Evolutionary conservation across 2,113 vertebrate genomes (phyloP).

Genomic region (Tachysurus vachellii): DNA sequence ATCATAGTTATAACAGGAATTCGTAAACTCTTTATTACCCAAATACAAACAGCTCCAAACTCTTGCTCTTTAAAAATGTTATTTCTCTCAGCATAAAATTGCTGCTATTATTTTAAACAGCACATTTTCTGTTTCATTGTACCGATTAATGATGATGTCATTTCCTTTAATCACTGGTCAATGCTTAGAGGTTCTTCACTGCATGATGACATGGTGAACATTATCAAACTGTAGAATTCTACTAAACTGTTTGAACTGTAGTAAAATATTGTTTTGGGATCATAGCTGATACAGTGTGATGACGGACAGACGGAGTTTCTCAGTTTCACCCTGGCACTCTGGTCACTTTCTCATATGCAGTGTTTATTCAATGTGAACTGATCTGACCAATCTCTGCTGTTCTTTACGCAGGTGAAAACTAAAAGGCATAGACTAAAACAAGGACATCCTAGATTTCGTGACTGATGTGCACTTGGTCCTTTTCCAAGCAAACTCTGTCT

Average conservation of each 20-base stretch:
- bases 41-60: background rate
- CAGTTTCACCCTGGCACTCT: background rate
- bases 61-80: background rate
- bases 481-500: background rate
- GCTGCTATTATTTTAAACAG: background rate
- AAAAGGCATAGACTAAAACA: background rate
- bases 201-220: background rate
- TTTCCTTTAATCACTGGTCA: background rate
- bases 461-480: background rate
- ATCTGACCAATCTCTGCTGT: background rate
- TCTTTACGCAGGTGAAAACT: background rate
- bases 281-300: background rate
- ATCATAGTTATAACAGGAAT: too few relatives aligned
- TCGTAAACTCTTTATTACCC: background rate
- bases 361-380: background rate
- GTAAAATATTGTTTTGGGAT: background rate
- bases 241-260: background rate
- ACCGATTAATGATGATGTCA: background rate
- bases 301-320: background rate
- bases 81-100: background rate
- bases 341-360: background rate
- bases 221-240: background rate
- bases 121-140: background rate
- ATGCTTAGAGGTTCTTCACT: background rate
- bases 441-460: background rate